phyloP scores from a whole-genome alignment of 2,113 vertebrate genomes.

The Steatornis caripensis region DNA sequence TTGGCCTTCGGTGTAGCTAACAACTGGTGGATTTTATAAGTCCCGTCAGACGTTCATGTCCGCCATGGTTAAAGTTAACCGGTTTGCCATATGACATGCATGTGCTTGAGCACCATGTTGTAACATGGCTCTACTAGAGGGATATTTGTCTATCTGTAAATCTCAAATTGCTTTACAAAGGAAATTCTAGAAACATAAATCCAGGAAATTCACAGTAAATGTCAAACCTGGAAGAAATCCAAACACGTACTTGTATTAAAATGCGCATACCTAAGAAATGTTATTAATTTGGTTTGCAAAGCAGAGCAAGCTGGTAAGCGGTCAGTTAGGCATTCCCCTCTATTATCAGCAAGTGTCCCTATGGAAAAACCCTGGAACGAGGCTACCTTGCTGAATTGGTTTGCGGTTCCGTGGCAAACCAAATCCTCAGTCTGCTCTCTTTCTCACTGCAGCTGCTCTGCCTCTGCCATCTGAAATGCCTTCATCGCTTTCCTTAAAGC shows the following conservation, averaged over 20 bases:
- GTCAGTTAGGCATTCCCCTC: neutral
- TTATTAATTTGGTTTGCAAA: neutral
- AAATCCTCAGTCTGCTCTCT: neutral
- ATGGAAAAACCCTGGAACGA: neutral
- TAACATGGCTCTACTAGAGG: neutral
- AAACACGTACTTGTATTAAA: neutral
- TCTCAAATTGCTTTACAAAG: neutral
- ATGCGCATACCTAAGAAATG: neutral
- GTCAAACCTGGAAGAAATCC: slow-evolving; percentile 14
- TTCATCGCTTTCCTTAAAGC: neutral
- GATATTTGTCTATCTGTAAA: neutral
- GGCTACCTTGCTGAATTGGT: neutral
- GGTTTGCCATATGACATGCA: neutral
- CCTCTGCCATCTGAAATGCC: neutral
- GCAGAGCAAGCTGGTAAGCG: neutral
- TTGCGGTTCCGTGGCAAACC: neutral
- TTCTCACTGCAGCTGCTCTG: neutral
- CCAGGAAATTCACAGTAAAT: slow-evolving; percentile 8
- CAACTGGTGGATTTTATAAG: neutral
- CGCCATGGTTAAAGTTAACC: neutral
- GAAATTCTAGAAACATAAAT: slow-evolving; percentile 26
- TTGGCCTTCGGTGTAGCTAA: neutral
- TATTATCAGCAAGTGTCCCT: neutral
- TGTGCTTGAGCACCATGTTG: neutral
- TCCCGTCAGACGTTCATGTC: neutral